Evolutionary conservation across 1,140 invertebrate species (phyloP).

Genomic region (Ceratina australensis): DNA sequence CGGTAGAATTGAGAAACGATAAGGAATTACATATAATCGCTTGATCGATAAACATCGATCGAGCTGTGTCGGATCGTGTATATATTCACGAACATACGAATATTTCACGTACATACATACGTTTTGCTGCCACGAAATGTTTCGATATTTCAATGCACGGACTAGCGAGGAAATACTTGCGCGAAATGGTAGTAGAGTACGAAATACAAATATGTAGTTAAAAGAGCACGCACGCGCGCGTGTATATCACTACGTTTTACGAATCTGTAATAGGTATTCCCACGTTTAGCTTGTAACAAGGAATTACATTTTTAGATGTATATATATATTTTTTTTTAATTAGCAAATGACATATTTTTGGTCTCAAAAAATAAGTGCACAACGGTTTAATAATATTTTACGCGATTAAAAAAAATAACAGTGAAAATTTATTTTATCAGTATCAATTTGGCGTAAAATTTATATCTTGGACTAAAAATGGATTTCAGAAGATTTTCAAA

Average conservation of each 20-base stretch:
- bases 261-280: background rate
- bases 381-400: conserved; percentile 14
- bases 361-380: conserved; percentile 27
- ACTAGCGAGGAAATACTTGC: conserved; percentile 17
- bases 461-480: background rate
- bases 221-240: background rate
- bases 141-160: conserved; percentile 9
- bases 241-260: background rate
- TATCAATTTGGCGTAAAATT: background rate
- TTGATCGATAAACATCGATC: background rate
- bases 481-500: background rate
- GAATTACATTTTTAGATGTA: conserved; percentile 2
- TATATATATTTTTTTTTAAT: background rate
- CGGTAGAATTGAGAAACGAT: background rate
- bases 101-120: background rate
- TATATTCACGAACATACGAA: background rate
- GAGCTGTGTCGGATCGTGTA: conserved; percentile 1
- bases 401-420: background rate
- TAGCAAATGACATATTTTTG: conserved; percentile 5
- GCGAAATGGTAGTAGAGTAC: background rate
- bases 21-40: no score
- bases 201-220: conserved; percentile 7
- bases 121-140: background rate
- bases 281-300: conserved; percentile 8
- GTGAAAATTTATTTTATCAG: background rate